Percentiles rank a stretch among this genome's conserved stretches.
Conservation (phyloP, 1,140 invertebrate genomes). For the Meloidogyne hapla region DNA sequence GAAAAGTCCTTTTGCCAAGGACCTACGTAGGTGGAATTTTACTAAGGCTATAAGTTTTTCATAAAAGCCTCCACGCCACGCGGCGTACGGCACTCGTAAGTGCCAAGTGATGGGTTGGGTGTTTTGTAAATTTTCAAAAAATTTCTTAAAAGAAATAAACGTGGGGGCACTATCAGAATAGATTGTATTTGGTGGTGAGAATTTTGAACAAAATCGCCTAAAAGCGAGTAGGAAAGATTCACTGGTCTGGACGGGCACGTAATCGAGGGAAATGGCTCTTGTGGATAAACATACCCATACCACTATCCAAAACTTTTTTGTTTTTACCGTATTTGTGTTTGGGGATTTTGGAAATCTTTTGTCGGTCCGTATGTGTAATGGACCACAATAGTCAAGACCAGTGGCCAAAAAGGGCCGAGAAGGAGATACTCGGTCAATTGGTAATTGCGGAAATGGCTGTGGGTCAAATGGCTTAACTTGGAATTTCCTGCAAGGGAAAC, state of each 20-base stretch:
- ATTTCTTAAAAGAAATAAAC: constrained; percentile 3
- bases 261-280: constrained; percentile 9
- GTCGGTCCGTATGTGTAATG: background rate
- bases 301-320: constrained; percentile 25
- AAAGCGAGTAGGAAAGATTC: constrained; percentile 11
- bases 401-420: background rate
- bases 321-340: background rate
- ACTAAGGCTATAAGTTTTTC: constrained; percentile 63
- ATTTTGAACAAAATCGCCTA: constrained; percentile 28
- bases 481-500: background rate
- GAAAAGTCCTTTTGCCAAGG: constrained; percentile 26
- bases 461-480: background rate
- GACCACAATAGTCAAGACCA: constrained; percentile 9
- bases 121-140: background rate
- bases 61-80: constrained; percentile 66
- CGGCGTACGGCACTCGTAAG: too few species aligned
- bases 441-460: background rate
- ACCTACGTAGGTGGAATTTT: constrained; percentile 60
- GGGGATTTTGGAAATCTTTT: background rate
- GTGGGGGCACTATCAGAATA: constrained; percentile 21
- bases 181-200: background rate
- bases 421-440: background rate
- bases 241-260: background rate
- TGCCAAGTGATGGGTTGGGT: too few species aligned
- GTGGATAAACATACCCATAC: constrained; percentile 16